Conservation (phyloP, 2,888 invertebrate genomes). For the Zootermopsis nevadensis region DNA sequence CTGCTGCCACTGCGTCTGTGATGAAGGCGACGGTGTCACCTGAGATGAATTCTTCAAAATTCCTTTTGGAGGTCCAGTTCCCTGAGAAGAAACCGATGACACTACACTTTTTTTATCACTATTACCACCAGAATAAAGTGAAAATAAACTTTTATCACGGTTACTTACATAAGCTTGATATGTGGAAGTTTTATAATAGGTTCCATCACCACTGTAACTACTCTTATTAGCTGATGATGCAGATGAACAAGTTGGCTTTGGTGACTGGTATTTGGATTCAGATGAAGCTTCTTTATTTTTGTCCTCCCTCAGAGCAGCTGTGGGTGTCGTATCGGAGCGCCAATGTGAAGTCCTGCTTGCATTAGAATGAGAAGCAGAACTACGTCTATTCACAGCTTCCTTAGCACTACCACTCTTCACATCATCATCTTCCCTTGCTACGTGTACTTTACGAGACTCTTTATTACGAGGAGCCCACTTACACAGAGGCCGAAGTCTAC, state of each 20-base stretch:
- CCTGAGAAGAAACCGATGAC: not conserved
- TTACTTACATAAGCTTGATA: not conserved
- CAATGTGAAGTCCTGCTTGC: too few relatives aligned
- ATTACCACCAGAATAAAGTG: not conserved
- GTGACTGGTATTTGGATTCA: not conserved
- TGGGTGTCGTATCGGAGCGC: too few relatives aligned
- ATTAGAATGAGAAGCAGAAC: too few relatives aligned
- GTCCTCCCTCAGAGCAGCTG: too few relatives aligned
- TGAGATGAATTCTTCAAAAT: not conserved
- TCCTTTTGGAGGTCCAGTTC: not conserved
- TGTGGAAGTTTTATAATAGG: not conserved
- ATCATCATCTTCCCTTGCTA: not conserved
- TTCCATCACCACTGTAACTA: not conserved
- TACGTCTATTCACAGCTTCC: not conserved
- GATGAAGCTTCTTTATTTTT: too few relatives aligned
- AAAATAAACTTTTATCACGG: not conserved
- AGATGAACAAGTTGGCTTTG: not conserved
- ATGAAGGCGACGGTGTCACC: not conserved
- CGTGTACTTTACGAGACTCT: too few relatives aligned
- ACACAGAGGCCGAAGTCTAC: not conserved
- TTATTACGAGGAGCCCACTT: not conserved
- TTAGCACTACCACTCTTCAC: not conserved
- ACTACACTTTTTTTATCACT: not conserved
- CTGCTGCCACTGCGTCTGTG: not conserved
- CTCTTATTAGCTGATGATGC: not conserved